phyloP scores from a whole-genome alignment of 2,797 vertebrate genomes.

The Sciaenops ocellatus region DNA sequence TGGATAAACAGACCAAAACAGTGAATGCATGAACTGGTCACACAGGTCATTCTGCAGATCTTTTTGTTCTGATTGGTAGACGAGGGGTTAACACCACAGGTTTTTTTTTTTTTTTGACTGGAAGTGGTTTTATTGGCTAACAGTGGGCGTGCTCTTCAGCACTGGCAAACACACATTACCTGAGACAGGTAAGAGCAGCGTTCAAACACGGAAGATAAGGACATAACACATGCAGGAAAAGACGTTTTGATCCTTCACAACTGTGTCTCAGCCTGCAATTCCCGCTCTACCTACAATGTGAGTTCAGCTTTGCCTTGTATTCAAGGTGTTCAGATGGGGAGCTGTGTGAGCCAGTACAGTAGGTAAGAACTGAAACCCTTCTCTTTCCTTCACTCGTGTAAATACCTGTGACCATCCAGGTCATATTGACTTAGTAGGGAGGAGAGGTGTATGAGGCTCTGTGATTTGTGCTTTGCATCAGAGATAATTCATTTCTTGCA shows the following conservation, averaged over 20 bases:
- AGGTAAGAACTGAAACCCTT: slow-evolving; percentile 86
- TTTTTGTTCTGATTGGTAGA: slow-evolving; percentile 42
- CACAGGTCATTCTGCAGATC: slow-evolving; percentile 21
- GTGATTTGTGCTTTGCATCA: slow-evolving; percentile 27
- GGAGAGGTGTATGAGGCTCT: slow-evolving; percentile 58
- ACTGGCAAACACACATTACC: slow-evolving; percentile 84
- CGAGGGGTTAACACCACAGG: slow-evolving; percentile 74
- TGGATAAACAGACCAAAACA: background rate
- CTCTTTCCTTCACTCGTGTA: slow-evolving; percentile 56
- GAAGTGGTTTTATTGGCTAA: slow-evolving; percentile 71
- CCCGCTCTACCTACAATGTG: slow-evolving; percentile 61
- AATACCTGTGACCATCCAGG: slow-evolving; percentile 42
- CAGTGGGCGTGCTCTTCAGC: slow-evolving; percentile 68
- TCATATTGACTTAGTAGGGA: slow-evolving; percentile 62
- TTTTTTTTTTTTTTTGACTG: slow-evolving; percentile 26
- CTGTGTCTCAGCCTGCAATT: background rate
- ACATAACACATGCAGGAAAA: slow-evolving; percentile 24
- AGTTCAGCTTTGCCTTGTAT: slow-evolving; percentile 38
- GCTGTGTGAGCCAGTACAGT: slow-evolving; percentile 93
- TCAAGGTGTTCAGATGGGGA: slow-evolving; percentile 88
- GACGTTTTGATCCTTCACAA: slow-evolving; percentile 2
- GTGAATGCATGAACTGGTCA: background rate
- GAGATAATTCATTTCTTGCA: slow-evolving; percentile 10
- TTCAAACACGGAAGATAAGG: slow-evolving; percentile 59
- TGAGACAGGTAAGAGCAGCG: slow-evolving; percentile 84